Conservation (phyloP, 2,113 vertebrate genomes). For the Passerina amoena region DNA sequence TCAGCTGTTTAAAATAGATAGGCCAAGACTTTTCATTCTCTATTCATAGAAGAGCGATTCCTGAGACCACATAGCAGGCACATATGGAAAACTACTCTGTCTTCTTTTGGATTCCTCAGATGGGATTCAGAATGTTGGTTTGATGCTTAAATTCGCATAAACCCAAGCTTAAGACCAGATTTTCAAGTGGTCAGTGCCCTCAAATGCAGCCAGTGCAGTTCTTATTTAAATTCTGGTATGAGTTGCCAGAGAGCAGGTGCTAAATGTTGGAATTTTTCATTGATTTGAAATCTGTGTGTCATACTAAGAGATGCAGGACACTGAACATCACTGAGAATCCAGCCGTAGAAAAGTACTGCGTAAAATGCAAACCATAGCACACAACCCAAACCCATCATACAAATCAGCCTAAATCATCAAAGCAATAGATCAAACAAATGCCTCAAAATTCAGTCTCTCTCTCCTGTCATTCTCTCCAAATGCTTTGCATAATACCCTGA, state of each 20-base stretch:
- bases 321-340: constrained; percentile 16
- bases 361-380: constrained; percentile 52
- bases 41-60: background rate
- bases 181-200: constrained; percentile 21
- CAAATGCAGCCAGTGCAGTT: background rate
- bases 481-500: constrained; percentile 66
- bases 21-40: constrained; percentile 17
- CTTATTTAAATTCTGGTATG: background rate
- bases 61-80: background rate
- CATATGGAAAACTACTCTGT: background rate
- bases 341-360: background rate
- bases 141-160: constrained; percentile 27
- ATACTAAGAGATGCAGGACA: background rate
- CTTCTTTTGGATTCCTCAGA: background rate
- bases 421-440: constrained; percentile 68
- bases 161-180: background rate
- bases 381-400: constrained; percentile 53
- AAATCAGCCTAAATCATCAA: constrained; percentile 71
- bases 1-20: constrained; percentile 31
- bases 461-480: constrained; percentile 57
- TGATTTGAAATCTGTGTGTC: constrained; percentile 24
- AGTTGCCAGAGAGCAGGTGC: constrained; percentile 37
- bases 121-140: constrained; percentile 19
- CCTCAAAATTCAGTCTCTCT: constrained; percentile 60
- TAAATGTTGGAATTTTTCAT: constrained; percentile 23